phyloP scores from a whole-genome alignment of 2,888 invertebrate species.

The Allygus modestus region DNA sequence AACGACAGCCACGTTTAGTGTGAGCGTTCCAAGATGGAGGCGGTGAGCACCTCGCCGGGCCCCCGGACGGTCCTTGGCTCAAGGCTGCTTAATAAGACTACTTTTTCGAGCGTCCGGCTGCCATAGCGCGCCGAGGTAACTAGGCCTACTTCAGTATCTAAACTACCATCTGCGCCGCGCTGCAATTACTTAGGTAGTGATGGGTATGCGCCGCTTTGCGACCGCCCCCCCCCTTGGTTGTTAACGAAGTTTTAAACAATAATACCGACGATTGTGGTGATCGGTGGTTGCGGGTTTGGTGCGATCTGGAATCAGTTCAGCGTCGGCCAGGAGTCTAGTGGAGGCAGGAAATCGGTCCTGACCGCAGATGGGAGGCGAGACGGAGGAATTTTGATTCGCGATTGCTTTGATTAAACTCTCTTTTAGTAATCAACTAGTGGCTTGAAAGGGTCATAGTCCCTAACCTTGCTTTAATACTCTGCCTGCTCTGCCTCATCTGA shows the following conservation, averaged over 20 bases:
- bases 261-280: neutral
- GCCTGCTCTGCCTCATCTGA: no score
- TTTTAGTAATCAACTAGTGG: no score
- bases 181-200: slow-evolving; percentile 39
- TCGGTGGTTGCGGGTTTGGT: no score
- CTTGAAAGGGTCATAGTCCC: no score
- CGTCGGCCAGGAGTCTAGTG: no score
- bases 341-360: no score
- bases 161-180: slow-evolving; percentile 53
- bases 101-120: slow-evolving; percentile 44
- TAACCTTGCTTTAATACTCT: no score
- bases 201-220: neutral
- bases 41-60: slow-evolving; percentile 31
- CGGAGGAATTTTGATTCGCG: no score
- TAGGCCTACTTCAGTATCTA: slow-evolving; percentile 55
- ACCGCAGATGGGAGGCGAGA: no score
- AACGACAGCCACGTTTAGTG: no score
- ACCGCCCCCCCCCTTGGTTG: slow-evolving; percentile 6
- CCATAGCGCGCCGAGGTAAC: slow-evolving; percentile 48
- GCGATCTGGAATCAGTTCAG: no score
- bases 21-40: slow-evolving; percentile 44
- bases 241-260: neutral
- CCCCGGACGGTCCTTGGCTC: slow-evolving; percentile 12
- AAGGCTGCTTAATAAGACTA: slow-evolving; percentile 54
- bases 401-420: no score